Percentiles rank a stretch among this genome's conserved stretches.
phyloP scores from a whole-genome alignment of 2,113 vertebrate genomes.

The Cnemophilus loriae region DNA sequence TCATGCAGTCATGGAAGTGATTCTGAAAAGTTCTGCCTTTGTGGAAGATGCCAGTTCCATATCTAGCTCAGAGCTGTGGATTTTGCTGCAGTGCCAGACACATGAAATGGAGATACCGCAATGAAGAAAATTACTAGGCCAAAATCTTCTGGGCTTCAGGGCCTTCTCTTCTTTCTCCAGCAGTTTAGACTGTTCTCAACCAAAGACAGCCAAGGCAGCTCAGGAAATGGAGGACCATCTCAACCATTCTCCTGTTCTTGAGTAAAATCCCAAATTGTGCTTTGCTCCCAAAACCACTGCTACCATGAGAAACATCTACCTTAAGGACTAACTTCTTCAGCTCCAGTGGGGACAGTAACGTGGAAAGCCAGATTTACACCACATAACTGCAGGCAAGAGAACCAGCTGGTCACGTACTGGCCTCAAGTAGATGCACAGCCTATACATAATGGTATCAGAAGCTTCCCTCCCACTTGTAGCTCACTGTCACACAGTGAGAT shows the following conservation, averaged over 20 bases:
- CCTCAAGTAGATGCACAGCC: neutral
- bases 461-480: neutral
- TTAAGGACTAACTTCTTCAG: neutral
- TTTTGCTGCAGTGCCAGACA: neutral
- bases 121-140: neutral
- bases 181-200: neutral
- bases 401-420: neutral
- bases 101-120: neutral
- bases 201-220: neutral
- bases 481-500: neutral
- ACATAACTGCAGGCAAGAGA: neutral
- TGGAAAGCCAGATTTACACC: neutral
- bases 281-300: neutral
- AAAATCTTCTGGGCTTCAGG: neutral
- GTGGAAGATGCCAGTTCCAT: neutral
- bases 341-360: neutral
- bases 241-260: neutral
- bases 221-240: neutral
- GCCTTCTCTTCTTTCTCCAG: neutral
- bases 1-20: neutral
- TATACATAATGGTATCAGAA: neutral
- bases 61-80: neutral
- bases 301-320: neutral
- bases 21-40: neutral
- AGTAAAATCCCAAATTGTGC: neutral